These are phyloP conservation scores for Drosophila malerkotliana DNA, from an alignment of 1,140 invertebrate species.

Conservation along the genomic window DNA sequence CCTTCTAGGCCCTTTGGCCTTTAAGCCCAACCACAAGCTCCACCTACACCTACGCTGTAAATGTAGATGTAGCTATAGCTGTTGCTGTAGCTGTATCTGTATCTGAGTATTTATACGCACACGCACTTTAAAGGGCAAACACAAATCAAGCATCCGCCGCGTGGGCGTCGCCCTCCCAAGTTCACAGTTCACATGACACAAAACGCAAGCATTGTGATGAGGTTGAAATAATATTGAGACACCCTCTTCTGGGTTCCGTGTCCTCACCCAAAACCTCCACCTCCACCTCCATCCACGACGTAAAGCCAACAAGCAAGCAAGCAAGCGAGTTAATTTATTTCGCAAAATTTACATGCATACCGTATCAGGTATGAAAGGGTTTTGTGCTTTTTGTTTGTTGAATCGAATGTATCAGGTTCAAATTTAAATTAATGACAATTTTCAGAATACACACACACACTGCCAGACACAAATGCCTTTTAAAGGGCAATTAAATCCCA, in stretches of 20 bases:
- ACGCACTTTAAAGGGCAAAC: constrained; percentile 48
- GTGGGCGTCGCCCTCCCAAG: constrained; percentile 43
- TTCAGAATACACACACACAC: neutral
- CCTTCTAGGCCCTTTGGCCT: constrained; percentile 21
- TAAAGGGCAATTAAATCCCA: neutral
- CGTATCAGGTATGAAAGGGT: constrained; percentile 11
- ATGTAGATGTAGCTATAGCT: neutral
- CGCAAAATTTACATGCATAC: constrained; percentile 16
- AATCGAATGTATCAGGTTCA: neutral
- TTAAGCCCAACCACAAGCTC: constrained; percentile 27
- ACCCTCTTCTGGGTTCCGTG: neutral
- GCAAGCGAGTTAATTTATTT: constrained; percentile 24
- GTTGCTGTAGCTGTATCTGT: neutral
- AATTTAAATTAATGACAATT: neutral
- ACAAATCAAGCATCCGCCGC: constrained; percentile 46
- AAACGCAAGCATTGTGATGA: constrained; percentile 1
- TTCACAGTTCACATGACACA: constrained; percentile 44
- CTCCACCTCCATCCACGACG: neutral
- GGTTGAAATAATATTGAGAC: constrained; percentile 17
- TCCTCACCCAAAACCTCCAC: neutral
- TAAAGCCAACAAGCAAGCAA: neutral
- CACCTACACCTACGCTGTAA: neutral
- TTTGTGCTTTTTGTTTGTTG: constrained; percentile 5
- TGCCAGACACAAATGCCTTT: neutral
- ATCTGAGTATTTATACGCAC: constrained; percentile 10